Percentiles rank a stretch among this genome's conserved stretches.
These are phyloP conservation scores for Cephus sareptanus DNA, from an alignment of 2,888 invertebrate genomes.

Conservation along the genomic window DNA sequence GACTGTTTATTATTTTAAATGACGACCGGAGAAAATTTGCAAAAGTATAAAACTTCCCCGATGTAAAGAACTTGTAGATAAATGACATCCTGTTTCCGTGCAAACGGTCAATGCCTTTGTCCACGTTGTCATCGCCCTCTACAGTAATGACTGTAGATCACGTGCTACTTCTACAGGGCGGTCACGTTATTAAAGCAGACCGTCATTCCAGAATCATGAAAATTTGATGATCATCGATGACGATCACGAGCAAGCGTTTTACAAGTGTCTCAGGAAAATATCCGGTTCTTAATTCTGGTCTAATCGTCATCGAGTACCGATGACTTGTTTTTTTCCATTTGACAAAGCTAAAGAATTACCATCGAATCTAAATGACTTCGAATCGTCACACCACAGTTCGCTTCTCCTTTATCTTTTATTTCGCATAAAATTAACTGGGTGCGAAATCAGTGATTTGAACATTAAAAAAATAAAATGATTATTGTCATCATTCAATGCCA, in stretches of 20 bases:
- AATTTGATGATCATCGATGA: background rate
- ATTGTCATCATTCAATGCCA: background rate
- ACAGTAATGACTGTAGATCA: background rate
- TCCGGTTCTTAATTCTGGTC: background rate
- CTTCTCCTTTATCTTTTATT: background rate
- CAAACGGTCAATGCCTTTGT: slow-evolving; percentile 50
- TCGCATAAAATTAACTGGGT: background rate
- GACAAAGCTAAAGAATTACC: background rate
- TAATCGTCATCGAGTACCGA: background rate
- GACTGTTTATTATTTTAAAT: background rate
- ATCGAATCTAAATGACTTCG: background rate
- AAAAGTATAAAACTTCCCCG: background rate
- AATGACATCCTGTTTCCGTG: slow-evolving; percentile 14
- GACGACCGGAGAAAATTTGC: background rate
- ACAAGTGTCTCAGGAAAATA: background rate
- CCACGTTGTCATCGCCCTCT: slow-evolving; percentile 46
- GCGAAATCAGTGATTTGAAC: background rate
- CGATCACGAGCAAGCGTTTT: background rate
- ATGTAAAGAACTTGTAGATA: background rate
- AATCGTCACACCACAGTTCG: background rate
- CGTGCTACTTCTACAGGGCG: slow-evolving; percentile 9
- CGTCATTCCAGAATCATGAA: background rate
- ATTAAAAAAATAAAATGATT: background rate
- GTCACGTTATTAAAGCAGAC: slow-evolving; percentile 1
- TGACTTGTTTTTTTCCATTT: background rate